phyloP scores from a whole-genome alignment of 2,113 vertebrate species.

The Edolisoma coerulescens region DNA sequence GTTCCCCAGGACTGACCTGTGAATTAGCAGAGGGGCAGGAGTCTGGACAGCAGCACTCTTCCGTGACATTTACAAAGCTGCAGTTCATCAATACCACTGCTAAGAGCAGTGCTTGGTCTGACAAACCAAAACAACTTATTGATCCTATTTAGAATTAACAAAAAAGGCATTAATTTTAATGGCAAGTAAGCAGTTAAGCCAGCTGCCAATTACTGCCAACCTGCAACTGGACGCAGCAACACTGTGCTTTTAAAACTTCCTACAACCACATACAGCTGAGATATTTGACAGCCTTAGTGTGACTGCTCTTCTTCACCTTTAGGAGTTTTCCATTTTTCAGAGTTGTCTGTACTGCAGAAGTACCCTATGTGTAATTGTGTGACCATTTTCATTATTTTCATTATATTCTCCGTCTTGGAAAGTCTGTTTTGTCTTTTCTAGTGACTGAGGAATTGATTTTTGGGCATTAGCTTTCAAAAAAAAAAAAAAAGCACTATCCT shows the following conservation, averaged over 20 bases:
- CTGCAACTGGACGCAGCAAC: background rate
- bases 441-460: background rate
- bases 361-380: background rate
- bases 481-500: background rate
- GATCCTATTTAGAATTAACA: background rate
- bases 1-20: background rate
- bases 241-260: background rate
- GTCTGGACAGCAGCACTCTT: constrained; percentile 4
- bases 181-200: background rate
- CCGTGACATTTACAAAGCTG: constrained; percentile 11
- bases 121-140: constrained; percentile 11
- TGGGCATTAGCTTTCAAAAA: background rate
- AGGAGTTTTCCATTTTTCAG: background rate
- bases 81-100: constrained; percentile 20
- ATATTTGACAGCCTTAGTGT: background rate
- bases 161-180: background rate
- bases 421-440: background rate
- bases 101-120: constrained; percentile 28
- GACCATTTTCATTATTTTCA: background rate
- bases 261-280: background rate
- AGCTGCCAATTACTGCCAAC: background rate
- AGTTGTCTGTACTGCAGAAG: background rate
- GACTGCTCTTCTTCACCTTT: background rate
- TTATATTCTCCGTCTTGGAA: background rate
- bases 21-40: background rate